Evolutionary conservation across 2,888 invertebrate genomes (phyloP), one percentile per base, ranked within the genome.

Genomic region (Cabera pusaria): DNA sequence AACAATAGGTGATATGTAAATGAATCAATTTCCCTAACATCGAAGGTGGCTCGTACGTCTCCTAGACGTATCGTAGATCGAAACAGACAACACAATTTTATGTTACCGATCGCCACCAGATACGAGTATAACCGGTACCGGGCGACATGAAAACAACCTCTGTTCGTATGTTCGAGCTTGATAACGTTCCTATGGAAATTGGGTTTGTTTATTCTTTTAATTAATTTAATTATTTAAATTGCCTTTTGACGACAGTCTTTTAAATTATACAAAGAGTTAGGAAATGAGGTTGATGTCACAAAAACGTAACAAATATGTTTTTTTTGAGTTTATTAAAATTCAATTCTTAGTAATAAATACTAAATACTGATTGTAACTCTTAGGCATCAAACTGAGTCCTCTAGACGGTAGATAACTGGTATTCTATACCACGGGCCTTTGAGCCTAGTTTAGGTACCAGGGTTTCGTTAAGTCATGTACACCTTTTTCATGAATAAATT

Each of bases 1-100:
- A 55, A 55, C 51, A 43, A 27, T 35, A 44, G 47, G 46, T 23
- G 49, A 50, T 67, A 73, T 70, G 72, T 61, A 66, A 72, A 76
- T 72, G 58, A 57, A 54, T 59, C 60, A 63, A 72, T 74, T 73
- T 71, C 59, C 70, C 69, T 70, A 72, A 67, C 69, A 59, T 70
- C 32, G 12, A 40, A 65, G 72, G 72, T 70, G 72, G 64, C 56
- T 49, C 44, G 44, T 61, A 11, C 8, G 50, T 57, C 55, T 49
- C 44, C 32, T 36, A 35, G 40, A 48, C 44, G 43, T 56, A 58
- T 57, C 52, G n/a, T 55, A 44, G 47, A 44, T 63, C 63, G 59
- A 52, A 63, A 58, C 58, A 33, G 49, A 52, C 43, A 44, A 48
- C 52, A 57, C 57, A 58, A 60, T 64, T 71, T 68, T 62, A 64